A percentile compares a stretch with the other conserved stretches of the same genome.
Conservation (phyloP, 2,797 vertebrate species). For the Manis crassicaudata region DNA sequence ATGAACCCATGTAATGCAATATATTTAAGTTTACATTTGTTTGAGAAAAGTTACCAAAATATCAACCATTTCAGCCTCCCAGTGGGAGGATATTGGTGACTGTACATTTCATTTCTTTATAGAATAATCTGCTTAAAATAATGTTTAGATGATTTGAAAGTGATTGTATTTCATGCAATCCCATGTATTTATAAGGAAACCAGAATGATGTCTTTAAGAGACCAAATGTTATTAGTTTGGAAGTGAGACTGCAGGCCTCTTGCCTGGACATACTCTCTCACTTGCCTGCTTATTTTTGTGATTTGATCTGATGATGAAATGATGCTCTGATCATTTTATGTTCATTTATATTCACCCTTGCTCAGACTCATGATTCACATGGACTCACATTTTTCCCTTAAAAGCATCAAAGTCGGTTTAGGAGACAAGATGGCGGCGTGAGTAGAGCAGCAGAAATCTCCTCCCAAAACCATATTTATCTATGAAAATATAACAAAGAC, state of each 20-base stretch:
- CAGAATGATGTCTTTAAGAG: background rate
- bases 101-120: background rate
- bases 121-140: background rate
- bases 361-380: conserved; percentile 35
- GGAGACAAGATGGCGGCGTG: too few species aligned
- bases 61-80: background rate
- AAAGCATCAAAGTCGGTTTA: background rate
- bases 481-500: too few species aligned
- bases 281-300: background rate
- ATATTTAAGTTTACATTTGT: background rate
- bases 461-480: too few species aligned
- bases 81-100: too few species aligned
- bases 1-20: background rate
- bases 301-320: background rate
- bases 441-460: too few species aligned
- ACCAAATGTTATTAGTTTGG: background rate
- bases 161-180: background rate
- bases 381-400: conserved; percentile 32
- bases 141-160: background rate
- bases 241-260: background rate
- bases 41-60: background rate
- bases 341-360: background rate
- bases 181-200: background rate
- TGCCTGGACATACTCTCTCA: background rate
- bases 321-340: background rate